Percentiles rank a stretch among this genome's conserved stretches.
These are phyloP conservation scores for Triplophysa yarkandensis DNA, from an alignment of 2,797 vertebrate genomes.

Conservation along the genomic window DNA sequence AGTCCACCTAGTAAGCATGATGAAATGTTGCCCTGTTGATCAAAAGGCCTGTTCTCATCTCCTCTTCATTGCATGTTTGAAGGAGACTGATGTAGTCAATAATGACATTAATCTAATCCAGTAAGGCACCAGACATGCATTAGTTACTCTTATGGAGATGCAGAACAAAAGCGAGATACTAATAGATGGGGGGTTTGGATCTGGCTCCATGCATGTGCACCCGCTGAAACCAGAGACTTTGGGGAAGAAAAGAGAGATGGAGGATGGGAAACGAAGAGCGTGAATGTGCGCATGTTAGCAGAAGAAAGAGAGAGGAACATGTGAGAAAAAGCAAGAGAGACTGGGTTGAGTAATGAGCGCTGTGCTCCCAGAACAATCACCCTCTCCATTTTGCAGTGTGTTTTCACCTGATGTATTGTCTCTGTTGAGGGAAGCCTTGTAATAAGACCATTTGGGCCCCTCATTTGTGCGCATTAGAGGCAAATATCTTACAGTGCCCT, in stretches of 20 bases:
- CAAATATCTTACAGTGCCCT: slow-evolving; percentile 76
- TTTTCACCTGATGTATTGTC: slow-evolving; percentile 77
- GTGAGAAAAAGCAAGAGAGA: slow-evolving; percentile 52
- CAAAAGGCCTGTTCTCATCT: slow-evolving; percentile 52
- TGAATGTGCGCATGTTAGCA: slow-evolving; percentile 33
- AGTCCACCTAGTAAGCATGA: slow-evolving; percentile 46
- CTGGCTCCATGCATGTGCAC: slow-evolving; percentile 43
- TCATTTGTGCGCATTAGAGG: slow-evolving; percentile 77
- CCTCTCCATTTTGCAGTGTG: slow-evolving; percentile 73
- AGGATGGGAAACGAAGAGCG: slow-evolving; percentile 42
- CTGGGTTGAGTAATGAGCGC: slow-evolving; percentile 76
- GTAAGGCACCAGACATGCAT: slow-evolving; percentile 59
- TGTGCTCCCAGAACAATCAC: slow-evolving; percentile 82
- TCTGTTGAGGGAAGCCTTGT: slow-evolving; percentile 75
- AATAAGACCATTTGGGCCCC: slow-evolving; percentile 81
- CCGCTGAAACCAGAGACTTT: slow-evolving; percentile 55
- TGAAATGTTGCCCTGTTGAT: slow-evolving; percentile 52
- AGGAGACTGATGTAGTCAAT: slow-evolving; percentile 57
- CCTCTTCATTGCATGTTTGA: slow-evolving; percentile 55
- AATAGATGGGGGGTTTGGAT: slow-evolving; percentile 55
- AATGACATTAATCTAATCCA: slow-evolving; percentile 59
- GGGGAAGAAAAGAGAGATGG: slow-evolving; percentile 31
- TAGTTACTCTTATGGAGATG: slow-evolving; percentile 59
- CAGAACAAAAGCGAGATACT: slow-evolving; percentile 55
- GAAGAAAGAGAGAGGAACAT: slow-evolving; percentile 39